Base-by-base conservation (phyloP, 2,797 vertebrate genomes). In the Etheostoma nigrum region DNA sequence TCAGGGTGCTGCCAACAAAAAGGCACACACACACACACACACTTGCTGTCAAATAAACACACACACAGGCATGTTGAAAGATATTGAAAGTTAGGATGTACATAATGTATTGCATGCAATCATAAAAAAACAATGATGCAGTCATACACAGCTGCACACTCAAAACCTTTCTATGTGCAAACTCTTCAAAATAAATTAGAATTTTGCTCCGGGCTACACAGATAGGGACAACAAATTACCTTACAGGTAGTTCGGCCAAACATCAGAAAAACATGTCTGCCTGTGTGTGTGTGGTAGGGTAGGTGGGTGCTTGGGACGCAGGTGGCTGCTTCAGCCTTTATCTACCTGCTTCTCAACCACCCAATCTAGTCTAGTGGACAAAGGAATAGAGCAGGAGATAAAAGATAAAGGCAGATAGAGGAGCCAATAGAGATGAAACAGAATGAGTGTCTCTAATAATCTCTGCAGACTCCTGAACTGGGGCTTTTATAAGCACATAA, bases 1-100 rank as follows among this genome's bases (percentile, higher is more conserved):
- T 98, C 83, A 99, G 88, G 74, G 91, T 88, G 72, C 96, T 97
- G 90, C 67, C 76, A 83, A 85, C 0, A 81, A 57, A 81, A 86
- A 23, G 21, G 21, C 30, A 5, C 30, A 30, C 30, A 30, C 30
- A 30, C 1, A 78, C 30, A 87, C 27, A 75, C 27, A 33, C 33
- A 8, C 9, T 10, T 45, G 5, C 3, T 6, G 1, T 72, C 47
- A 70, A 25, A 67, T 44, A 25, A 54, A 74, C 33, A 69, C 42
- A 73, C 23, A 79, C 36, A 30, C 19, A 27, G 4, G 62, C 36
- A 19, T 47, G 7, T 42, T 27, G 12, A 54, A 36, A 40, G 47
- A 36, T 12, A 57, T 1, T 27, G 15, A 18, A 67, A 69, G 40
- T 42, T 11, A 66, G 36, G 11, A 58, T 25, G 33, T 5, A 13